Conservation (phyloP, 2,888 invertebrate species). For the Drosophila siamana region DNA sequence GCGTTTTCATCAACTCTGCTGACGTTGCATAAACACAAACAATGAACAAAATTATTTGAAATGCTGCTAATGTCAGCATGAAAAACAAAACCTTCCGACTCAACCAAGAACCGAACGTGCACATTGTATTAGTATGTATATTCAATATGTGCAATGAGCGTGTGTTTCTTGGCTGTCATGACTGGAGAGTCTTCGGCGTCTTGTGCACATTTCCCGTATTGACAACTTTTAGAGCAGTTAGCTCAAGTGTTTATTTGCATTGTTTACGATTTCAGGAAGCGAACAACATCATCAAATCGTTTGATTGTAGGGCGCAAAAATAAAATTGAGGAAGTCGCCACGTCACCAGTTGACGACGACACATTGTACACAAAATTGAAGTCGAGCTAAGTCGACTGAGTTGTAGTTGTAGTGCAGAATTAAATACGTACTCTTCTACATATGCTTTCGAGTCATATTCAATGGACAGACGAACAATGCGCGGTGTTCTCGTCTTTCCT, state of each 20-base stretch:
- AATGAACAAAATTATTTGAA: constrained; percentile 42
- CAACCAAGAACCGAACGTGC: background rate
- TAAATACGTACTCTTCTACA: background rate
- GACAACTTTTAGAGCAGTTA: constrained; percentile 37
- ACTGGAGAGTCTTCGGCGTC: background rate
- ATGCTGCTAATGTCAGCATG: constrained; percentile 40
- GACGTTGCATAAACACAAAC: constrained; percentile 53
- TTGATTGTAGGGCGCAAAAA: constrained; percentile 24
- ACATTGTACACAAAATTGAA: constrained; percentile 10
- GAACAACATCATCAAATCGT: constrained; percentile 34
- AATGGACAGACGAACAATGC: background rate
- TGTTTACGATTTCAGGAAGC: constrained; percentile 56
- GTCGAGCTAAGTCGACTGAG: constrained; percentile 4
- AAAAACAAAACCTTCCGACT: constrained; percentile 2
- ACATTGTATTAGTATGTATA: background rate
- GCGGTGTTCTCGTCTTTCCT: background rate
- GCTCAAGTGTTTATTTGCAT: constrained; percentile 52
- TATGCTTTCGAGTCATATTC: background rate
- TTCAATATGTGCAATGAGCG: background rate
- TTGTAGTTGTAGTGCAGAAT: background rate
- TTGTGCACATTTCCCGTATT: constrained; percentile 26
- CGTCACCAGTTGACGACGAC: no score
- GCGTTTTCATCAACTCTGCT: constrained; percentile 37
- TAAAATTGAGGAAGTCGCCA: constrained; percentile 21
- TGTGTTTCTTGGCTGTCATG: background rate